phyloP scores from a whole-genome alignment of 2,797 vertebrate species.

The Macroramphosus scolopax region DNA sequence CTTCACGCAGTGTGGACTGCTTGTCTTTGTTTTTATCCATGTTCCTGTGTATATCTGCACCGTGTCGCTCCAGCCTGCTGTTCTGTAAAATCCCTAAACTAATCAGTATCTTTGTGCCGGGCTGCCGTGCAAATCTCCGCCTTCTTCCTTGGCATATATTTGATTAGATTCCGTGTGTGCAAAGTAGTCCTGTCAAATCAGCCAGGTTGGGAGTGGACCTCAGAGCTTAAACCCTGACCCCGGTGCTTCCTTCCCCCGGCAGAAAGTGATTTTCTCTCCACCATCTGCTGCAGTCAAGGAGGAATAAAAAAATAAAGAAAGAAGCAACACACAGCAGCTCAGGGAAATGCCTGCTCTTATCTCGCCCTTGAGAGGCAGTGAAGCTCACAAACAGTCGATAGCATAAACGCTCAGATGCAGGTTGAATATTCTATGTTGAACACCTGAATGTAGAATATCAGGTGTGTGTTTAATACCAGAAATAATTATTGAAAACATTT shows the following conservation, averaged over 20 bases:
- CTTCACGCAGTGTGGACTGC: slow-evolving; percentile 1
- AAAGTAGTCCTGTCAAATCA: slow-evolving; percentile 57
- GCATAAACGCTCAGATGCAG: slow-evolving; percentile 40
- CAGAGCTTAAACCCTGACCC: slow-evolving; percentile 70
- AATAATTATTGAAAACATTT: too few relatives aligned
- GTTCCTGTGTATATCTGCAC: slow-evolving; percentile 15
- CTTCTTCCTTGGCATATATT: slow-evolving; percentile 47
- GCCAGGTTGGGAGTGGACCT: slow-evolving; percentile 62
- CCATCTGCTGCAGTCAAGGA: slow-evolving; percentile 68
- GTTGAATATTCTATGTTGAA: slow-evolving; percentile 20
- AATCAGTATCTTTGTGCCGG: slow-evolving; percentile 58
- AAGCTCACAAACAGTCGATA: slow-evolving; percentile 37
- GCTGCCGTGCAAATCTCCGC: slow-evolving; percentile 62
- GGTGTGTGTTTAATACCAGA: neutral
- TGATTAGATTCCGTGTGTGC: slow-evolving; percentile 63
- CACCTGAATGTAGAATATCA: neutral
- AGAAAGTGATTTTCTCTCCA: slow-evolving; percentile 67
- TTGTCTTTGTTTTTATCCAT: slow-evolving; percentile 20
- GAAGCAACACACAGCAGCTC: slow-evolving; percentile 32
- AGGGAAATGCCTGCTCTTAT: slow-evolving; percentile 57
- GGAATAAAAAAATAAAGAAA: slow-evolving; percentile 3
- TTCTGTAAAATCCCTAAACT: slow-evolving; percentile 60
- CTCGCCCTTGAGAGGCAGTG: slow-evolving; percentile 63
- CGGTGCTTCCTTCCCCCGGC: slow-evolving; percentile 51
- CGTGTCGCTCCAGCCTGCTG: slow-evolving; percentile 33